Evolutionary conservation across 2,797 vertebrate genomes (phyloP).

Genomic region (Emydoidea blandingii): DNA sequence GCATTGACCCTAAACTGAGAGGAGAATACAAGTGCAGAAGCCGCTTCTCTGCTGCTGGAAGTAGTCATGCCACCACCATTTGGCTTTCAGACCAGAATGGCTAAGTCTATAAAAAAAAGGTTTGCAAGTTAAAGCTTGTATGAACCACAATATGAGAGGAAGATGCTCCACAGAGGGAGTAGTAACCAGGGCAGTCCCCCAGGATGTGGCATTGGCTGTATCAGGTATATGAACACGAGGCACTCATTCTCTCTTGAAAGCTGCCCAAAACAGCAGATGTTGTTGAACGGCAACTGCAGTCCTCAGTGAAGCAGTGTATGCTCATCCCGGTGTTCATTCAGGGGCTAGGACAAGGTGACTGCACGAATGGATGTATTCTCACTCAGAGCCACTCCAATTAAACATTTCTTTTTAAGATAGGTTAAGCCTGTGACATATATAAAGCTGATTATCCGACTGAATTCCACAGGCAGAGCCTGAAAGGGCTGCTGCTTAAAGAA

Average conservation of each 20-base stretch:
- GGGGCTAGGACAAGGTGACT: background rate
- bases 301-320: background rate
- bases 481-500: background rate
- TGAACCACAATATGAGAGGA: background rate
- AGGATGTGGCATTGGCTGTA: conserved; percentile 15
- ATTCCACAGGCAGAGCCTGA: background rate
- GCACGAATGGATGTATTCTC: background rate
- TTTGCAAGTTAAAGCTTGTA: background rate
- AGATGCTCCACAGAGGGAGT: background rate
- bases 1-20: background rate
- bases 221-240: background rate
- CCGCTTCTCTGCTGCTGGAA: background rate
- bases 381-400: rapidly evolving
- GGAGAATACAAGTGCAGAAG: conserved; percentile 15
- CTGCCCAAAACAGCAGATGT: background rate
- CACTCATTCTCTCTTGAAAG: background rate
- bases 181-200: background rate
- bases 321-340: background rate
- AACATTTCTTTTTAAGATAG: background rate
- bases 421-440: background rate
- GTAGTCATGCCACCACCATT: conserved; percentile 9
- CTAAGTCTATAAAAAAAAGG: background rate
- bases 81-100: conserved; percentile 11
- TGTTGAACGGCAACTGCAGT: background rate
- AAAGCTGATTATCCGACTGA: background rate